Conservation (phyloP, 1,140 invertebrate species). For the Wasmannia auropunctata region DNA sequence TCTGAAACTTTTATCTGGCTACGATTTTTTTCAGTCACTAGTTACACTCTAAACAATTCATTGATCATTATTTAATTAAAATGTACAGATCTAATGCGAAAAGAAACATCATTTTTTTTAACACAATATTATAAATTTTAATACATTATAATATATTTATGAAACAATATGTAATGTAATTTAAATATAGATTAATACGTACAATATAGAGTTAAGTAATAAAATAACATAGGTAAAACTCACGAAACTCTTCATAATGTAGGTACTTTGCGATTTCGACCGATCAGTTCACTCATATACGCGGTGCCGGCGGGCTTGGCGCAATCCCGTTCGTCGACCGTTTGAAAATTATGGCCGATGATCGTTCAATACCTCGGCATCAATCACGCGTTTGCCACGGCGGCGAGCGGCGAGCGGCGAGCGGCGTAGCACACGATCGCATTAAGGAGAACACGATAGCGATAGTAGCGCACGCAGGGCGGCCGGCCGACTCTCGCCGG, state of each 20-base stretch:
- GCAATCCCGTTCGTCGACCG: conserved; percentile 46
- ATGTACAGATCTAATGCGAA: not conserved
- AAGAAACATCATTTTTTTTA: not conserved
- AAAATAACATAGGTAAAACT: not conserved
- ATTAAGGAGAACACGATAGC: conserved; percentile 56
- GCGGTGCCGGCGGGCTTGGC: conserved; percentile 16
- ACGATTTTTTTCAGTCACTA: not conserved
- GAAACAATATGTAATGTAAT: not conserved
- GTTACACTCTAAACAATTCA: not conserved
- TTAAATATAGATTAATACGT: not conserved
- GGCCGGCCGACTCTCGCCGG: conserved; percentile 63
- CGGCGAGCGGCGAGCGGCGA: conserved; percentile 21
- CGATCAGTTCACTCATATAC: conserved; percentile 15
- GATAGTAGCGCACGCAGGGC: conserved; percentile 70
- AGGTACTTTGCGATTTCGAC: not conserved
- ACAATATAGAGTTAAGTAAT: not conserved
- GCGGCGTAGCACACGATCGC: conserved; percentile 63
- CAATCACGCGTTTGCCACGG: conserved; percentile 76
- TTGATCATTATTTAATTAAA: not conserved
- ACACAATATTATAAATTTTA: too few species aligned
- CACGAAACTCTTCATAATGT: not conserved
- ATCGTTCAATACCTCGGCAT: conserved; percentile 81
- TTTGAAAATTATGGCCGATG: conserved; percentile 78
- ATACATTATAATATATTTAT: too few species aligned
- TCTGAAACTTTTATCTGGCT: conserved; percentile 26